A percentile compares a stretch with the other conserved stretches of the same genome.
Evolutionary conservation across 2,888 invertebrate genomes (phyloP).

Genomic region (Calameuta pallipes): DNA sequence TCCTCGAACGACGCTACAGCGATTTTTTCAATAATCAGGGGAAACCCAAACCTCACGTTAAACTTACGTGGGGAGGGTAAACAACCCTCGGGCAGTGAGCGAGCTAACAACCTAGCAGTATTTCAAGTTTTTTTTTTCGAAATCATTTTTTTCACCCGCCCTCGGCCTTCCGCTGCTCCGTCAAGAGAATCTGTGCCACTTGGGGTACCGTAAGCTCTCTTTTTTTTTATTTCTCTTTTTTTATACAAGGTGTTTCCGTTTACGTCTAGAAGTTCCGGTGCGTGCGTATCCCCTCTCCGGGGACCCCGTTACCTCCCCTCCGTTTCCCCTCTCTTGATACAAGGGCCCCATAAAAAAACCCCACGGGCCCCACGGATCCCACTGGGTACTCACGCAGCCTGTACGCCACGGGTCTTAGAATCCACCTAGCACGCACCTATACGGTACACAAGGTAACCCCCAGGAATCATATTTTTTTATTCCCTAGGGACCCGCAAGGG

Average conservation of each 20-base stretch:
- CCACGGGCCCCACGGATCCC: conserved; percentile 15
- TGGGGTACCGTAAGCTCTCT: conserved; percentile 59
- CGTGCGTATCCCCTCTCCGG: conserved; percentile 19
- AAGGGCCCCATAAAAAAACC: conserved; percentile 17
- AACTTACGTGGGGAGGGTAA: conserved; percentile 11
- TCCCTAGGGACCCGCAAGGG: conserved; percentile 20
- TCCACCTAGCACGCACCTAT: conserved; percentile 38
- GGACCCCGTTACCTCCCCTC: conserved; percentile 16
- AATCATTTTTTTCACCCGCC: conserved; percentile 41
- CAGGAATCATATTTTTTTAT: conserved; percentile 37
- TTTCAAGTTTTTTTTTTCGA: conserved; percentile 53
- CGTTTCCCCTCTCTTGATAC: conserved; percentile 17
- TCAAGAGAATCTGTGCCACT: conserved; percentile 62
- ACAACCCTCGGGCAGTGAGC: conserved; percentile 17
- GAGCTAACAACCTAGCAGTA: conserved; percentile 54
- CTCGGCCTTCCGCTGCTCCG: conserved; percentile 39
- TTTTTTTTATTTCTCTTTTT: conserved; percentile 32
- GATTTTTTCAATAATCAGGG: conserved; percentile 32
- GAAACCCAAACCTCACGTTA: conserved; percentile 10
- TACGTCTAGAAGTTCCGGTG: conserved; percentile 45
- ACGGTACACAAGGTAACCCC: conserved; percentile 30
- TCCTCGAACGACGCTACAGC: background rate
- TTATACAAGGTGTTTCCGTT: conserved; percentile 60
- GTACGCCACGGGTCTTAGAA: conserved; percentile 20
- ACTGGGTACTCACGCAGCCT: conserved; percentile 5